Evolutionary conservation across 2,888 invertebrate genomes (phyloP), one percentile per base, ranked within the genome.

Genomic region (Halictus quadricinctus): DNA sequence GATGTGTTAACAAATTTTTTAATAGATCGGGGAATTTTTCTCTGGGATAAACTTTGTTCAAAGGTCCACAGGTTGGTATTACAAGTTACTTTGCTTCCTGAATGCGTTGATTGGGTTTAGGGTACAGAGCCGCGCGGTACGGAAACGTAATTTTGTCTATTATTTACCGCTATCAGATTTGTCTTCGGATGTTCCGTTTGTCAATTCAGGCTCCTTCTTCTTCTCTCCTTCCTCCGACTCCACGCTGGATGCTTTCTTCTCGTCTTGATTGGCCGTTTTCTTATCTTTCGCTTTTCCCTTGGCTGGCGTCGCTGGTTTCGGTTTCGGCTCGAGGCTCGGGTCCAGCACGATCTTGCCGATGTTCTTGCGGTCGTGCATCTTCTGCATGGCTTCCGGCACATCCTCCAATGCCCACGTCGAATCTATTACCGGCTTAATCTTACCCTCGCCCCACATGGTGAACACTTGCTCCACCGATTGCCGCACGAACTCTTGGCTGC

Each of bases 361-460:
- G 95, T 98, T 98, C 95, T 98, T 98, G 92, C 98, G 97, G 93
- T 98, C 98, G 95, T 98, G 98, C 97, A 98, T 97, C 95, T 97
- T 98, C 95, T 98, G 98, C 98, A 98, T 98, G 10, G 98, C 98
- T 92, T 98, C 98, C 46, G 97, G 96, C 25, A 98, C 97, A 94
- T 98, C 98, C 95, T 98, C 98, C 43, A 98, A 95, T 41, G 98
- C 98, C 97, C 97, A 98, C 85, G 97, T 97, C 84, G 98, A 98
- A 95, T 98, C 98, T 1, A 98, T 96, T 41, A 97, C 95, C 1
- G 98, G 98, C 94, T 97, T 97, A 92, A 98, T 97, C 95, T 97
- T 97, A 77, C 97, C 97, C 85, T 97, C 96, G 79, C 95, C 96
- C 97, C 97, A 98, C 80, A 98, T 95, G 76, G 96, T 94, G 94